Evolutionary conservation across 2,113 vertebrate genomes (phyloP).

Genomic region (Leptobrachium ailaonicum): DNA sequence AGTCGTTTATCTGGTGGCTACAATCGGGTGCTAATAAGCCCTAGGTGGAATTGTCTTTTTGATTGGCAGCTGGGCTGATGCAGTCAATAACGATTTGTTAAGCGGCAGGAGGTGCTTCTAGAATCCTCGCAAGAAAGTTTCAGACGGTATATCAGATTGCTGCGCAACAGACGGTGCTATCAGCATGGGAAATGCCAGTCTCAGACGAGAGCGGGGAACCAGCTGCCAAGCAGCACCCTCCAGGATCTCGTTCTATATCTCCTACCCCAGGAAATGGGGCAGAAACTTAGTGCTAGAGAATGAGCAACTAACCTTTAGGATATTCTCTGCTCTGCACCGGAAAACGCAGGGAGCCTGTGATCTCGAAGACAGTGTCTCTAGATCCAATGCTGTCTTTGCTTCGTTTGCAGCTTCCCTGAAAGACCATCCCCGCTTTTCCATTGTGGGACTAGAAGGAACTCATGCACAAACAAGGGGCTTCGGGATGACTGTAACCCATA

Average conservation of each 20-base stretch:
- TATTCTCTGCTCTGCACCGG: constrained; percentile 69
- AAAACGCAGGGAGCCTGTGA: constrained; percentile 54
- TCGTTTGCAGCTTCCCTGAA: constrained; percentile 73
- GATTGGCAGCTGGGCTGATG: background rate
- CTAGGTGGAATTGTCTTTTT: constrained; percentile 10
- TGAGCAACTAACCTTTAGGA: constrained; percentile 74
- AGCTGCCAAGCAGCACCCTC: constrained; percentile 50
- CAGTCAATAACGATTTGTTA: constrained; percentile 32
- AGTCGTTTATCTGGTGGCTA: constrained; percentile 56
- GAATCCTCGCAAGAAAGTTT: constrained; percentile 11
- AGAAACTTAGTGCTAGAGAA: constrained; percentile 77
- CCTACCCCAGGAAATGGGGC: constrained; percentile 68
- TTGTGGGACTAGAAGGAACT: constrained; percentile 77
- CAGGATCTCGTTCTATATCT: constrained; percentile 64
- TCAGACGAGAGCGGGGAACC: constrained; percentile 57
- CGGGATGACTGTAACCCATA: constrained; percentile 86
- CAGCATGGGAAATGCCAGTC: constrained; percentile 68
- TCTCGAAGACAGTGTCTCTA: constrained; percentile 62
- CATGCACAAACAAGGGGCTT: constrained; percentile 65
- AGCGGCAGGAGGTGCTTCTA: constrained; percentile 26
- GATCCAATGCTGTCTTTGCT: constrained; percentile 64
- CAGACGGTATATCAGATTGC: background rate
- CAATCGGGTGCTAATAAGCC: constrained; percentile 23
- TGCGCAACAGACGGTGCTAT: constrained; percentile 42
- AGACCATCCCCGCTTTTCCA: constrained; percentile 68